A percentile compares a stretch with the other conserved stretches of the same genome.
Conservation (phyloP, 1,140 invertebrate species). For the Papilio dardanus region DNA sequence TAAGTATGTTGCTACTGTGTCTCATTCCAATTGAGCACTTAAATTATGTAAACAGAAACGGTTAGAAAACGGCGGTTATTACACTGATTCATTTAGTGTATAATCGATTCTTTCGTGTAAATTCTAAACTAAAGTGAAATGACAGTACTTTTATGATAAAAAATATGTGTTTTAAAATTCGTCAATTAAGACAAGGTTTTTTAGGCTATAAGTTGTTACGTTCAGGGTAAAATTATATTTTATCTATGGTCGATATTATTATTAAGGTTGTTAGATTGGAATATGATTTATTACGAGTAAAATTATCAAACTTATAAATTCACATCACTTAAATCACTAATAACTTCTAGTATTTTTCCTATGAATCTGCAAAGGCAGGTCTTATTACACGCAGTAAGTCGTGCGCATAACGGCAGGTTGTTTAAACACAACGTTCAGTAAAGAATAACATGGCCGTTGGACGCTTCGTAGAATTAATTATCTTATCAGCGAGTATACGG, state of each 20-base stretch:
- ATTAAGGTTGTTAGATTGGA: no score
- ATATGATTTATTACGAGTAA: no score
- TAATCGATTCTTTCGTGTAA: background rate
- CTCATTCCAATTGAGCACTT: background rate
- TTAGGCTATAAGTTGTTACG: no score
- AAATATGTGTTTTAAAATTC: no score
- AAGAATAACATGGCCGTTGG: constrained; percentile 39
- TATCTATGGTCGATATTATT: no score
- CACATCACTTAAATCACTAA: no score
- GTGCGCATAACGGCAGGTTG: background rate
- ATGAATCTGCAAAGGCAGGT: constrained; percentile 33
- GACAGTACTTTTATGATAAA: no score
- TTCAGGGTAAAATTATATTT: no score
- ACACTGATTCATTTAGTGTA: background rate
- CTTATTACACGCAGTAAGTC: background rate
- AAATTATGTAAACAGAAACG: background rate
- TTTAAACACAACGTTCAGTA: constrained; percentile 20
- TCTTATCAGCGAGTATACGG: constrained; percentile 72
- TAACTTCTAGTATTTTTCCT: background rate
- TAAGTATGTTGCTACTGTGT: background rate
- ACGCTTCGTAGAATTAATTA: constrained; percentile 43
- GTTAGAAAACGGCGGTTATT: background rate
- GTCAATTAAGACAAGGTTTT: no score
- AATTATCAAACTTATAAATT: background rate
- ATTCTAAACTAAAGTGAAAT: background rate